Percentiles rank a stretch among this genome's conserved stretches.
Evolutionary conservation across 2,797 vertebrate genomes (phyloP).

Genomic region (Cygnus olor): DNA sequence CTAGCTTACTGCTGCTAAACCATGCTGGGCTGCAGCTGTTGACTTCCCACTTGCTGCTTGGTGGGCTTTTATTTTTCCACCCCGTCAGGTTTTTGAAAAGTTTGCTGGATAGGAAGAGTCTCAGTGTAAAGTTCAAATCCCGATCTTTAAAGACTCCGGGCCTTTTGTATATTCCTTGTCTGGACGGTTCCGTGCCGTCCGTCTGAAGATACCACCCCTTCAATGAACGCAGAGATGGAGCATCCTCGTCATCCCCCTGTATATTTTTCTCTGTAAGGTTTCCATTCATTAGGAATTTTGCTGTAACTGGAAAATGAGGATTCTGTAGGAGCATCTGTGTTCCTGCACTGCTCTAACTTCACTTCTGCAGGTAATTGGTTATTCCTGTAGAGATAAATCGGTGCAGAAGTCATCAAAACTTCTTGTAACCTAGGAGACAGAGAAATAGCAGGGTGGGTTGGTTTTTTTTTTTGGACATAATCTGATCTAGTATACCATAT

Average conservation of each 20-base stretch:
- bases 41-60: neutral
- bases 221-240: neutral
- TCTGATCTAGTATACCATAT: neutral
- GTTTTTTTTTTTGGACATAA: neutral
- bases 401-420: neutral
- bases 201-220: neutral
- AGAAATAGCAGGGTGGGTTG: neutral
- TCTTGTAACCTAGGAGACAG: neutral
- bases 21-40: neutral
- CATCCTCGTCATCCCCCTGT: neutral
- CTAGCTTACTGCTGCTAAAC: neutral
- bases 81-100: neutral
- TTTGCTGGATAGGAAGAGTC: neutral
- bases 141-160: rapidly evolving
- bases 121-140: neutral
- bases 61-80: neutral
- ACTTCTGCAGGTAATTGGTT: neutral
- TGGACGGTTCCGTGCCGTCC: neutral
- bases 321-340: neutral
- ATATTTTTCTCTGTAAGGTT: neutral
- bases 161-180: neutral
- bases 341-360: neutral
- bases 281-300: neutral
- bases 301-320: neutral
- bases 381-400: neutral